Percentiles rank a stretch among this genome's conserved stretches.
phyloP scores from a whole-genome alignment of 2,113 vertebrate genomes.

The Nesoenas mayeri region DNA sequence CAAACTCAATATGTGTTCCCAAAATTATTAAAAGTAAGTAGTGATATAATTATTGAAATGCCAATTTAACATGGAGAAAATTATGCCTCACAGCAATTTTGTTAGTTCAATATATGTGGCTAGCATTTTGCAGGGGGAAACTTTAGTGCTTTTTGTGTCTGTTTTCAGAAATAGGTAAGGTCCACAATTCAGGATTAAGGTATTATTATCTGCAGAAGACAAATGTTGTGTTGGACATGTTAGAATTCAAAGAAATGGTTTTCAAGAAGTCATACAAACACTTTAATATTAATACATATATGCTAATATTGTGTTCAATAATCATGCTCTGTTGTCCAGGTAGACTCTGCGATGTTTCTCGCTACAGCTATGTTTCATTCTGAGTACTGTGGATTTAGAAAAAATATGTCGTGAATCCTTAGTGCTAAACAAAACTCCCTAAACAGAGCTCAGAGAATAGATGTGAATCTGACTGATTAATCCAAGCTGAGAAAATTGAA shows the following conservation, averaged over 20 bases:
- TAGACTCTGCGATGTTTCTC: background rate
- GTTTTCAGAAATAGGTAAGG: background rate
- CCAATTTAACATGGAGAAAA: background rate
- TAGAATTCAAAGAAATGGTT: background rate
- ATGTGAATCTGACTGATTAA: background rate
- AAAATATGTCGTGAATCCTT: background rate
- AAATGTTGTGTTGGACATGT: background rate
- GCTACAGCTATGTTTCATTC: background rate
- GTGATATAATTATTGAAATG: background rate
- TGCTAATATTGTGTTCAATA: accelerated
- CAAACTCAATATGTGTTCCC: background rate
- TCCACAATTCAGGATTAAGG: background rate
- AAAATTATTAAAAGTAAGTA: background rate
- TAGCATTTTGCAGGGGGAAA: background rate
- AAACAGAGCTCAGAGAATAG: background rate
- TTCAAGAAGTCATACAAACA: background rate
- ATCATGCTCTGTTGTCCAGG: background rate
- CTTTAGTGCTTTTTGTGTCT: background rate
- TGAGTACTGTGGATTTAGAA: background rate
- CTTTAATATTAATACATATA: background rate
- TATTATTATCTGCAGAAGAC: background rate
- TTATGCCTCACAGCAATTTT: background rate
- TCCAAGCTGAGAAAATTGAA: background rate
- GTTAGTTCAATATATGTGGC: background rate
- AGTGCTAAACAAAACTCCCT: background rate